These are phyloP conservation scores for Plumapathes pennacea DNA, from an alignment of 92 coral and sea anemone species.

Conservation along the genomic window DNA sequence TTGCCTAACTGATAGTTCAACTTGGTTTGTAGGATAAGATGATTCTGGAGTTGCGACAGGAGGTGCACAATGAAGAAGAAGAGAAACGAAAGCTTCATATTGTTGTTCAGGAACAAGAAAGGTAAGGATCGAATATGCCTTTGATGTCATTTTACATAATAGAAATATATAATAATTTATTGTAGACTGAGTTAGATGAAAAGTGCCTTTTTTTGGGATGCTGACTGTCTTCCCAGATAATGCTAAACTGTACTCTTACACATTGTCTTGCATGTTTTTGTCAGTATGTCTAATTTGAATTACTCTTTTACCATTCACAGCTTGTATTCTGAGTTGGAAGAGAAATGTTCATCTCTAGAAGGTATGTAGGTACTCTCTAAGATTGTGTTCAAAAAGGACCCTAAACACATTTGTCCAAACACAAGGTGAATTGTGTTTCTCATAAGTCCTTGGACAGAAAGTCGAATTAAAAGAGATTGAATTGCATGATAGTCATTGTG, in stretches of 20 bases:
- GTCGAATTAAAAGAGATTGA: no score
- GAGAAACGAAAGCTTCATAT: constrained; percentile 70
- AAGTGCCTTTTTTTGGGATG: background rate
- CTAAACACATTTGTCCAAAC: no score
- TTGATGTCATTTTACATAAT: background rate
- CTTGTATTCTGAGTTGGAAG: constrained; percentile 80
- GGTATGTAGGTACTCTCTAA: constrained; percentile 37
- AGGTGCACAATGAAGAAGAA: constrained; percentile 69
- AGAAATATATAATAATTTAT: no score
- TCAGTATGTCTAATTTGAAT: background rate
- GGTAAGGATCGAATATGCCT: constrained; percentile 24
- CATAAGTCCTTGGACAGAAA: no score
- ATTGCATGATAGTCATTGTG: no score
- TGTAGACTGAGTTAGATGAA: no score
- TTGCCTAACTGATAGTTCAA: background rate
- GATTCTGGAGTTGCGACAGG: constrained; percentile 65
- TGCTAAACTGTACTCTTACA: no score
- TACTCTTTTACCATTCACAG: constrained; percentile 28
- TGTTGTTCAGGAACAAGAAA: constrained; percentile 83
- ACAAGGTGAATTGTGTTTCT: no score
- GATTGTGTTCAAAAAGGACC: no score
- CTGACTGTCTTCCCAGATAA: no score
- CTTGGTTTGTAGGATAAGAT: constrained; percentile 58
- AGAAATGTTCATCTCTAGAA: constrained; percentile 83
- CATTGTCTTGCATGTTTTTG: background rate